Evolutionary conservation across 2,888 invertebrate species (phyloP).

Genomic region (Phrixothrix hirtus): DNA sequence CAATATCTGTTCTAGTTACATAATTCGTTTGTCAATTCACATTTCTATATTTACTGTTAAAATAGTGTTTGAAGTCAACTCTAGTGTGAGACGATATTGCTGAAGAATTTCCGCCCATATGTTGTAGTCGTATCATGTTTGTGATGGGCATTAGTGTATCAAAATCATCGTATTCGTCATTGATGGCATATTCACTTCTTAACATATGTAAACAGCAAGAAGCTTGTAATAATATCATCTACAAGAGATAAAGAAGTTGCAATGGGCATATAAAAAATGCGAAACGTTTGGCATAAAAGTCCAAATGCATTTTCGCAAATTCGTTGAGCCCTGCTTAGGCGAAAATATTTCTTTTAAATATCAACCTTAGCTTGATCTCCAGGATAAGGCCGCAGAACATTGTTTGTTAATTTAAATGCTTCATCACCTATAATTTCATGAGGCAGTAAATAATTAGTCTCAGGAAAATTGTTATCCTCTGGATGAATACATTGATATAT

Average conservation of each 20-base stretch:
- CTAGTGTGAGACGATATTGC: neutral
- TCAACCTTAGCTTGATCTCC: slow-evolving; percentile 4
- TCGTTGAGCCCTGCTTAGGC: too few relatives aligned
- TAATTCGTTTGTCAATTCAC: neutral
- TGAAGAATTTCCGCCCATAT: slow-evolving; percentile 15
- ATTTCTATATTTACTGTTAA: neutral
- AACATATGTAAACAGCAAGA: too few relatives aligned
- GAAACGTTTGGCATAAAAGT: slow-evolving; percentile 26
- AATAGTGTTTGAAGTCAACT: neutral
- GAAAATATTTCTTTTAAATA: slow-evolving; percentile 6
- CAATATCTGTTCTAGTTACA: slow-evolving; percentile 3
- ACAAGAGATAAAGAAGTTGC: slow-evolving; percentile 5
- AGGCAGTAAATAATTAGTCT: slow-evolving; percentile 7
- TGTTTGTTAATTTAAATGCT: slow-evolving; percentile 27
- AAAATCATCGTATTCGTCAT: slow-evolving; percentile 1
- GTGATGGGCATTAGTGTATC: slow-evolving; percentile 4
- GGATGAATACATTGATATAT: slow-evolving; percentile 9
- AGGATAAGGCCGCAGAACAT: neutral
- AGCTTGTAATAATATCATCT: slow-evolving; percentile 12
- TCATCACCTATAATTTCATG: slow-evolving; percentile 34
- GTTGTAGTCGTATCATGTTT: slow-evolving; percentile 14
- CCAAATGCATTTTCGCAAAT: slow-evolving; percentile 34
- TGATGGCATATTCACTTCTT: too few relatives aligned
- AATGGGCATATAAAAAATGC: slow-evolving; percentile 28
- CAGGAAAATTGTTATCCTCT: slow-evolving; percentile 1